Percentiles rank a stretch among this genome's conserved stretches.
Evolutionary conservation across 2,113 vertebrate genomes (phyloP).

Genomic region (Dasyprocta punctata): DNA sequence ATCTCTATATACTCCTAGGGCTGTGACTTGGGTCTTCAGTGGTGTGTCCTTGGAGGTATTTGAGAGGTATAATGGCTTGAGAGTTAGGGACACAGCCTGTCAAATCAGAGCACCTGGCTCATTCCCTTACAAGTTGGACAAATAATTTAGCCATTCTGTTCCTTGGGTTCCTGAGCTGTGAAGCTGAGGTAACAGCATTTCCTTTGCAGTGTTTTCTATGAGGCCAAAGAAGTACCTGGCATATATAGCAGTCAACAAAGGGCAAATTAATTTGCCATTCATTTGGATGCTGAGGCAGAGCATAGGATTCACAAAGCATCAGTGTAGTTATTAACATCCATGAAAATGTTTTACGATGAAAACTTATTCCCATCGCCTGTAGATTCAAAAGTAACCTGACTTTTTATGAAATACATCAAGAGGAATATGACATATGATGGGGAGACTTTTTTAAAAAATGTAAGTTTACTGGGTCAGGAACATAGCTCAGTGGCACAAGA

Average conservation of each 20-base stretch:
- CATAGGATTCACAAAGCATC: not conserved
- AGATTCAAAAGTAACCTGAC: not conserved
- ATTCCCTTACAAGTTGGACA: not conserved
- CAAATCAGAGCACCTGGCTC: not conserved
- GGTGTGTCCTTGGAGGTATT: not conserved
- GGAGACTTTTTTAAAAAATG: no score
- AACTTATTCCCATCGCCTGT: not conserved
- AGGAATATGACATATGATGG: not conserved
- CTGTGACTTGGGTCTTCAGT: not conserved
- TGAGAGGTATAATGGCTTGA: not conserved
- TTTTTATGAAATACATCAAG: not conserved
- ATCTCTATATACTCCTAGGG: not conserved
- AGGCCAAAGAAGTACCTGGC: not conserved
- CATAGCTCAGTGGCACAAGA: no score
- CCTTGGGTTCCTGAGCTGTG: not conserved
- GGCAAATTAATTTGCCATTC: not conserved
- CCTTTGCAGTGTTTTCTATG: not conserved
- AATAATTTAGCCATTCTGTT: not conserved
- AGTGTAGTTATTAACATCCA: not conserved
- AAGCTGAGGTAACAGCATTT: not conserved
- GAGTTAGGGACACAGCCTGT: not conserved
- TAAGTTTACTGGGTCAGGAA: no score
- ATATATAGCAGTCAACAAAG: not conserved
- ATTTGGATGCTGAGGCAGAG: not conserved
- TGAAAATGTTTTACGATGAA: not conserved